These are phyloP conservation scores for Xenentodon cancila DNA, from an alignment of 2,797 vertebrate species.

Conservation along the genomic window DNA sequence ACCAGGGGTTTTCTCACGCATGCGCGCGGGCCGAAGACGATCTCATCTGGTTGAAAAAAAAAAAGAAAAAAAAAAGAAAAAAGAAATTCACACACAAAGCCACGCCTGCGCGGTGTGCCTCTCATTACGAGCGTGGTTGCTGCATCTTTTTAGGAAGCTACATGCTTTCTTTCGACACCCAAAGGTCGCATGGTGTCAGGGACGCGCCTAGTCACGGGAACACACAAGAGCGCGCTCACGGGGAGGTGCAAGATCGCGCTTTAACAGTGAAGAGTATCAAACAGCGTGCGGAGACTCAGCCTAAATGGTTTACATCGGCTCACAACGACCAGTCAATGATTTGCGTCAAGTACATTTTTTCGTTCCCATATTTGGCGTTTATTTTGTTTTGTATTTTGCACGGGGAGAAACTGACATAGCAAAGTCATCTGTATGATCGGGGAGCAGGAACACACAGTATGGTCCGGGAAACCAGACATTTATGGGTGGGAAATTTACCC, in stretches of 20 bases:
- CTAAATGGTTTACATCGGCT: conserved; percentile 78
- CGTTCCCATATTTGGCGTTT: conserved; percentile 32
- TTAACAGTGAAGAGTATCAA: conserved; percentile 80
- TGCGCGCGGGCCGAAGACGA: conserved; percentile 65
- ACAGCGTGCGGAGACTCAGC: conserved; percentile 78
- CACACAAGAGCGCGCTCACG: conserved; percentile 80
- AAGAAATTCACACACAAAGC: conserved; percentile 79
- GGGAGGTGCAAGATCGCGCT: conserved; percentile 79
- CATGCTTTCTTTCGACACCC: conserved; percentile 78
- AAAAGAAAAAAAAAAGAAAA: conserved; percentile 24
- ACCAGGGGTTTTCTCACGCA: conserved; percentile 74
- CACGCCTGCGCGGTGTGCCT: conserved; percentile 78
- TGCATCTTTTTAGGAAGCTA: conserved; percentile 81
- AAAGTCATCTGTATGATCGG: conserved; percentile 85
- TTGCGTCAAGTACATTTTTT: conserved; percentile 49
- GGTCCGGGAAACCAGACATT: conserved; percentile 99
- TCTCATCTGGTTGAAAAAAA: conserved; percentile 65
- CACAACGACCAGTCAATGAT: conserved; percentile 75
- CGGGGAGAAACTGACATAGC: conserved; percentile 69
- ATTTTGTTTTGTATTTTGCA: conserved; percentile 73
- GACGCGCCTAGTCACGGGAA: conserved; percentile 85
- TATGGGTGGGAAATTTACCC: conserved; percentile 99
- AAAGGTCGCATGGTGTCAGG: conserved; percentile 86
- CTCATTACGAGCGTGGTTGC: conserved; percentile 76
- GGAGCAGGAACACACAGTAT: conserved; percentile 89